Evolutionary conservation across 2,113 vertebrate species (phyloP).

Genomic region (Actenoides hombroni): DNA sequence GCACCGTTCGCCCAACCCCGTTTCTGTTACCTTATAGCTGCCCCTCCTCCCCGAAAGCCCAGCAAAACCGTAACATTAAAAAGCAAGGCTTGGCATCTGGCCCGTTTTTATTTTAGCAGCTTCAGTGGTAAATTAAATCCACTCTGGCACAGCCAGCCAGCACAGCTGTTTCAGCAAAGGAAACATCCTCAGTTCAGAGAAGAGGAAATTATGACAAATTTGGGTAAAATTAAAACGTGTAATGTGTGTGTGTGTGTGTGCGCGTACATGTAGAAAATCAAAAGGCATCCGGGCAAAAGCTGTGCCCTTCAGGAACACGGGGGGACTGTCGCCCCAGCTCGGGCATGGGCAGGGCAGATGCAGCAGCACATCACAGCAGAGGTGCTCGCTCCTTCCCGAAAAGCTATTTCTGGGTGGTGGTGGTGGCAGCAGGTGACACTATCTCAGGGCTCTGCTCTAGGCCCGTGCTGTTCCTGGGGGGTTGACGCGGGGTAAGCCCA

Average conservation of each 20-base stretch:
- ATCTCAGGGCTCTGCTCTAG: not conserved
- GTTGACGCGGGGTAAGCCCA: not conserved
- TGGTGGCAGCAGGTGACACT: not conserved
- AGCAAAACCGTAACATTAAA: conserved; percentile 43
- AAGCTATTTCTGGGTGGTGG: not conserved
- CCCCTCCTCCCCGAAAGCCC: not conserved
- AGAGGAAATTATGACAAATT: conserved; percentile 47
- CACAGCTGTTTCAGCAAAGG: conserved; percentile 68
- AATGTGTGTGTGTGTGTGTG: not conserved
- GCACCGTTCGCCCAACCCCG: not conserved
- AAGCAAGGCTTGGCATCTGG: conserved; percentile 37
- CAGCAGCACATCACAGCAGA: not conserved
- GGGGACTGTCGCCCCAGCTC: not conserved
- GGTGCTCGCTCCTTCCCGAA: not conserved
- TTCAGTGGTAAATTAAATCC: conserved; percentile 58
- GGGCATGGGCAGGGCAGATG: not conserved
- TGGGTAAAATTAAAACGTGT: conserved; percentile 36
- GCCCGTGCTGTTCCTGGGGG: accelerated
- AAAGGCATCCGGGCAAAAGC: not conserved
- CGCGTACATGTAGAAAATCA: not conserved
- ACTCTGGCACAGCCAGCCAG: conserved; percentile 12
- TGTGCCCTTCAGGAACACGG: not conserved
- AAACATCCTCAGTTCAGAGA: conserved; percentile 31
- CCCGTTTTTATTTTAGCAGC: conserved; percentile 39
- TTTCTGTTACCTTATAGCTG: conserved; percentile 17